Base-by-base conservation (phyloP, 1,140 invertebrate species). In the Drosophila malerkotliana region DNA sequence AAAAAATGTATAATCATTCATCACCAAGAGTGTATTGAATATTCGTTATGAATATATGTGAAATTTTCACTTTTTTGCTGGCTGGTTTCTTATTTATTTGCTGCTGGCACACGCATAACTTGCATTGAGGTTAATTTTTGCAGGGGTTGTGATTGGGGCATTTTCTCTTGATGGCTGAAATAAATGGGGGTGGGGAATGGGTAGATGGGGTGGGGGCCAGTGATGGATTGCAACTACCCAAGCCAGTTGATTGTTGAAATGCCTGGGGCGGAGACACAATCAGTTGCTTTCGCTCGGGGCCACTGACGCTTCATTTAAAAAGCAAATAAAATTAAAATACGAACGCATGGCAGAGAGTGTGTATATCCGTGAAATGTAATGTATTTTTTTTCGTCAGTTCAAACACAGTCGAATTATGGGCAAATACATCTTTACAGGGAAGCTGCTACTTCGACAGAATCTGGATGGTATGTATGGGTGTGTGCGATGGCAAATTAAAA, bases 301-400 rank as follows among this genome's bases (percentile, higher is more conserved):
- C 62, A 59, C 41, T 78, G 82, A 74, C 53, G 82, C 82, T 85
- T 85, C 82, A 87, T 85, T 85, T 87, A 87, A 85, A 85, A 87
- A 85, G 78, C 82, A 85, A 85, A 85, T 85, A 85, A 85, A 85
- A 85, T 85, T 85, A 85, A 85, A 85, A 85, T 85, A 85, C 82
- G 62, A 77, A 76, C 78, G 62, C 55, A 18, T 44, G 41, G 41
- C 14, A 44, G 12, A 1, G 48, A 44, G 30, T 68, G 30, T 68
- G 24, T 18, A 44, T 44, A 44, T 8, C 15, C 41, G 41, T 44
- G 3, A 24, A 34, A 55, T 54, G 62, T 47, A 28, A 44, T 18
- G 41, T 8, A 15, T 44, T 15, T 34, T 82, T 79, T 73, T 81
- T 81, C 64, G 58, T 34, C 78, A 80, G 77, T 71, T 80, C 77